These are phyloP conservation scores for Sula dactylatra DNA, from an alignment of 2,113 vertebrate species.

Conservation along the genomic window DNA sequence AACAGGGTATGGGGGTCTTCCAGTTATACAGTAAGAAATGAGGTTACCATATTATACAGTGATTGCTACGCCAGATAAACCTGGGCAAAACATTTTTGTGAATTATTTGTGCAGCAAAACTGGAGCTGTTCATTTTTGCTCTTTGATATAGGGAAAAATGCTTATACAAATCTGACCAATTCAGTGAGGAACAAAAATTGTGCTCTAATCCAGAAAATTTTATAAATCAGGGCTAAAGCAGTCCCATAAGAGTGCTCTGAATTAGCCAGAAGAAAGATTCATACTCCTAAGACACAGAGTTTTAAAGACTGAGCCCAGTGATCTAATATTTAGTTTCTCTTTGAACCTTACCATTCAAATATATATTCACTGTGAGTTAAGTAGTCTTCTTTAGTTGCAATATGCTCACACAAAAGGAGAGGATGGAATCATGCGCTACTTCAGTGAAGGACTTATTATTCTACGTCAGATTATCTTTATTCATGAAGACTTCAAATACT, in stretches of 20 bases:
- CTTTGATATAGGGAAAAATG: not conserved
- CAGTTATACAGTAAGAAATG: not conserved
- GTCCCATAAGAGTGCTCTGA: not conserved
- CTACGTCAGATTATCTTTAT: slow-evolving; percentile 23
- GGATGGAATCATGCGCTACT: not conserved
- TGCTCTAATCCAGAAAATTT: not conserved
- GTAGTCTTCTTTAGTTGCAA: not conserved
- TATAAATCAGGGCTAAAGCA: not conserved
- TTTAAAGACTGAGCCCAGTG: not conserved
- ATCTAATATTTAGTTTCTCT: slow-evolving; percentile 1
- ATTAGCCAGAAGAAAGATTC: not conserved
- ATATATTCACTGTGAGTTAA: not conserved
- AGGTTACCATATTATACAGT: not conserved
- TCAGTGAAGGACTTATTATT: not conserved
- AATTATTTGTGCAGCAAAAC: not conserved
- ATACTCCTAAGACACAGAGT: not conserved
- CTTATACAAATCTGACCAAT: not conserved
- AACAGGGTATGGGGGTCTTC: not conserved
- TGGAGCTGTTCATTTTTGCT: not conserved
- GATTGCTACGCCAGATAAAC: not conserved
- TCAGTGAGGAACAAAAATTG: not conserved
- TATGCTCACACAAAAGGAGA: not conserved
- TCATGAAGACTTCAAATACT: not conserved
- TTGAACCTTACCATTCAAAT: not conserved
- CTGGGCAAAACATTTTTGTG: not conserved